Conservation (phyloP, 53 echinoderm and acorn worm genomes). For the Apostichopus leukothele region DNA sequence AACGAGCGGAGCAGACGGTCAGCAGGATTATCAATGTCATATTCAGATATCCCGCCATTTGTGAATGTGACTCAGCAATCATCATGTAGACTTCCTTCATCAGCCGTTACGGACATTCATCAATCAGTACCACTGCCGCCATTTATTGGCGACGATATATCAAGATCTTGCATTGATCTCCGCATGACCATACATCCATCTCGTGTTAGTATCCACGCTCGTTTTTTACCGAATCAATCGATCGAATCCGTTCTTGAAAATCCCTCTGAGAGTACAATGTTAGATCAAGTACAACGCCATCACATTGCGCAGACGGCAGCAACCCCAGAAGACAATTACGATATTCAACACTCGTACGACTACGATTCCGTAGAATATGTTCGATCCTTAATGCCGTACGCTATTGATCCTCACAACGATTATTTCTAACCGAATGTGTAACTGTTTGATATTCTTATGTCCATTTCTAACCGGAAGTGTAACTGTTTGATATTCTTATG, state of each 20-base stretch:
- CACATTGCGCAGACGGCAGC: background rate
- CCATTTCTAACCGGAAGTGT: background rate
- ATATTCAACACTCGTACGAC: background rate
- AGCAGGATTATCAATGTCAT: background rate
- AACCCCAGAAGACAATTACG: background rate
- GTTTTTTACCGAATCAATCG: background rate
- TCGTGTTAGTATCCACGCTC: constrained; percentile 26
- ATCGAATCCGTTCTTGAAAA: background rate
- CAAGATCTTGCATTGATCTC: constrained; percentile 26
- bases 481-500: background rate
- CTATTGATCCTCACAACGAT: background rate
- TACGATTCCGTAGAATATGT: background rate
- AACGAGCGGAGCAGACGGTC: background rate
- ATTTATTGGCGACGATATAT: background rate
- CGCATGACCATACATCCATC: constrained; percentile 26
- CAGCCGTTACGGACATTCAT: background rate
- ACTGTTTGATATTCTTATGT: background rate
- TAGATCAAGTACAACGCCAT: background rate
- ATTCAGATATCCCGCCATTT: background rate
- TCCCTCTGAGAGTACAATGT: background rate
- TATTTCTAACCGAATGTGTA: background rate
- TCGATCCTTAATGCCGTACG: background rate
- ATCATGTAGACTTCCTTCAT: background rate
- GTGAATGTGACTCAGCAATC: background rate
- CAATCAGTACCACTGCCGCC: constrained; percentile 1